Percentiles rank a stretch among this genome's conserved stretches.
These are phyloP conservation scores for Oedothorax gibbosus DNA, from an alignment of 1,140 invertebrate genomes.

Conservation along the genomic window DNA sequence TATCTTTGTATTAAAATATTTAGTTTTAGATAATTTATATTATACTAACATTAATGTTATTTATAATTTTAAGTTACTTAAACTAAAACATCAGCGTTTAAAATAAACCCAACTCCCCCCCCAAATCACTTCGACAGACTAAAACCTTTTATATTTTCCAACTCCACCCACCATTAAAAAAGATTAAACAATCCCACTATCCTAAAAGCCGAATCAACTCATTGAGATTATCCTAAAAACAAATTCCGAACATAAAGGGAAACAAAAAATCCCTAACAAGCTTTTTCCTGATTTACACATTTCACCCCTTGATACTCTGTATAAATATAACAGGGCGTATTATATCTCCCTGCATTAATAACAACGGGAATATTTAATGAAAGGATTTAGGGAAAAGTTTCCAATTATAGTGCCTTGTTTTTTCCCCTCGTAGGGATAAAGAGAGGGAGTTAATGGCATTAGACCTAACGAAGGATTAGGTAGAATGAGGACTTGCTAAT, in stretches of 20 bases:
- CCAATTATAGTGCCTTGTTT: conserved; percentile 29
- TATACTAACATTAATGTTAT: no score
- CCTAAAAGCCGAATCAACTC: conserved; percentile 50
- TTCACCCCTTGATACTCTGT: conserved; percentile 34
- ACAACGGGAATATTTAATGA: conserved; percentile 60
- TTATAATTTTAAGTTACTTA: no score
- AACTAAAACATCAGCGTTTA: neutral
- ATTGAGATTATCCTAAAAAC: conserved; percentile 57
- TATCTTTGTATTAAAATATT: no score
- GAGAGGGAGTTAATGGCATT: conserved; percentile 54
- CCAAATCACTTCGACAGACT: no score
- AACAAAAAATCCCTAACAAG: conserved; percentile 32
- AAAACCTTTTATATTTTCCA: neutral
- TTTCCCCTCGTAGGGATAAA: conserved; percentile 7
- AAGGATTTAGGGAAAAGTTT: conserved; percentile 53
- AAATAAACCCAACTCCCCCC: neutral
- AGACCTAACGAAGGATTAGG: conserved; percentile 57
- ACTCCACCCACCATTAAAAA: conserved; percentile 43
- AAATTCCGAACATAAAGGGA: conserved; percentile 23
- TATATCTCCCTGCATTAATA: conserved; percentile 53
- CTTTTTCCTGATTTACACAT: conserved; percentile 27
- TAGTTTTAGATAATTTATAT: no score
- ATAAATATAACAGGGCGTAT: conserved; percentile 47
- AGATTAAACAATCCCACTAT: conserved; percentile 54
- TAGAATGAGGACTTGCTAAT: no score